Base-by-base conservation (phyloP, 35 echinoderm and acorn worm genomes). In the Apostichopus japonicus region DNA sequence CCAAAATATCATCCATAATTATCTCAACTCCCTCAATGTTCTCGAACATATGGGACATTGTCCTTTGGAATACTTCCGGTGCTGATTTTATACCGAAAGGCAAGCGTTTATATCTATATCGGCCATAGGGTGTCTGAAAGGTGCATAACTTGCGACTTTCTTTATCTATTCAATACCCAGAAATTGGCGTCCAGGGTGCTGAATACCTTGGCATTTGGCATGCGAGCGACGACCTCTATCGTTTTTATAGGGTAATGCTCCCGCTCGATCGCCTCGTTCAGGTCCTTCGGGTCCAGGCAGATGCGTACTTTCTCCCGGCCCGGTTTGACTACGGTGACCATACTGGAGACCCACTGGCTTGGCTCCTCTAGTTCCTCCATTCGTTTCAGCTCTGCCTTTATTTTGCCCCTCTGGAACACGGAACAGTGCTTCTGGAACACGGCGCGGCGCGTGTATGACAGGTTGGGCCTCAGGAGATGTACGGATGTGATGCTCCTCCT, bases 1-100 rank as follows among this genome's bases (percentile, higher is more conserved):
- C 86, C 15, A 93, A 56, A 8, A 94, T 90, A 67, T 94, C 92
- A 89, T 94, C 92, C 72, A 94, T 94, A 13, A 79, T 61, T 23
- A 63, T 24, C 58, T 56, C 58, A 1, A 79, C 79, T 5, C 94
- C 94, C 55, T 92, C 90, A 23, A 87, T 63, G 4, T 57, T 90
- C 11, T 92, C 81, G n/a, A 95, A 70, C 15, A 95, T 79, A 54
- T 92, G 27, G 1, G 53, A 23, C 94, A 92, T 92, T 33, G 15
- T 33, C 23, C 25, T 86, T 87, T 88, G 90, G 24, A 92, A 92
- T 13, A 87, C 33, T 75, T 92, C 70, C 11, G 90, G 90, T 10
- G 90, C 94, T 11, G 90, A 92, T 13, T 78, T 72, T 6, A 94
- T 94, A 22, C 93, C 93, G 73, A 92, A 86, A 11, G 88, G 93